Percentiles rank a stretch among this genome's conserved stretches.
Conservation (phyloP, 1,140 invertebrate species). For the Drosophila bifasciata region DNA sequence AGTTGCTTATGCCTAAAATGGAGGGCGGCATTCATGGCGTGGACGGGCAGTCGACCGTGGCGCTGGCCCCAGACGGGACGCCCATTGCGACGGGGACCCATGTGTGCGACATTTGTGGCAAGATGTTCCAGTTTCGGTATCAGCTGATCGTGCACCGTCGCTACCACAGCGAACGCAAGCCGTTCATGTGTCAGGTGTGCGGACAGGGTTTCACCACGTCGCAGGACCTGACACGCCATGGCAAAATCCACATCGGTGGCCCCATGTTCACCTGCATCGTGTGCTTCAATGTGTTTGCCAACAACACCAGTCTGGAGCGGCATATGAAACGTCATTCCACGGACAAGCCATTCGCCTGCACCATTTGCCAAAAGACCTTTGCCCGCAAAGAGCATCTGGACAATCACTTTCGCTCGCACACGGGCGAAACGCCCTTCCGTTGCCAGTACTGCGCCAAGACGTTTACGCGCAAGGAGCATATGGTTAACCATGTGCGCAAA, state of each 20-base stretch:
- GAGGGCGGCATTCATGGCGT: conserved; percentile 85
- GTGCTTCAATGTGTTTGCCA: conserved; percentile 91
- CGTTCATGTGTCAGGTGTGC: conserved; percentile 93
- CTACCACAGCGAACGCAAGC: conserved; percentile 93
- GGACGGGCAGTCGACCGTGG: conserved; percentile 84
- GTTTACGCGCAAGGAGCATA: conserved; percentile 93
- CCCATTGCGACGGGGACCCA: conserved; percentile 88
- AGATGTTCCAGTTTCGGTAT: conserved; percentile 93
- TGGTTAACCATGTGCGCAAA: conserved; percentile 94
- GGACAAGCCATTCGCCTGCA: conserved; percentile 92
- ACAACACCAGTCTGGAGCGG: conserved; percentile 88
- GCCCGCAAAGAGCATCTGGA: conserved; percentile 93
- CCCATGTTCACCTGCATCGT: conserved; percentile 89
- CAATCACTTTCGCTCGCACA: conserved; percentile 92
- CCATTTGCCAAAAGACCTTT: conserved; percentile 94
- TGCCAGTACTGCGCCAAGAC: conserved; percentile 93
- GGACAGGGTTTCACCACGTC: conserved; percentile 91
- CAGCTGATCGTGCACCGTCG: conserved; percentile 92
- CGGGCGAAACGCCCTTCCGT: conserved; percentile 91
- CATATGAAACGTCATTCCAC: conserved; percentile 91
- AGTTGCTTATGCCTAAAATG: conserved; percentile 85
- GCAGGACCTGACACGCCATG: conserved; percentile 90
- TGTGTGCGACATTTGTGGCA: conserved; percentile 92
- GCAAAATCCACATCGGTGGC: conserved; percentile 91
- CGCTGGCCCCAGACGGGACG: conserved; percentile 85